These are phyloP conservation scores for Nibea coibor DNA, from an alignment of 2,113 vertebrate genomes.

Conservation along the genomic window DNA sequence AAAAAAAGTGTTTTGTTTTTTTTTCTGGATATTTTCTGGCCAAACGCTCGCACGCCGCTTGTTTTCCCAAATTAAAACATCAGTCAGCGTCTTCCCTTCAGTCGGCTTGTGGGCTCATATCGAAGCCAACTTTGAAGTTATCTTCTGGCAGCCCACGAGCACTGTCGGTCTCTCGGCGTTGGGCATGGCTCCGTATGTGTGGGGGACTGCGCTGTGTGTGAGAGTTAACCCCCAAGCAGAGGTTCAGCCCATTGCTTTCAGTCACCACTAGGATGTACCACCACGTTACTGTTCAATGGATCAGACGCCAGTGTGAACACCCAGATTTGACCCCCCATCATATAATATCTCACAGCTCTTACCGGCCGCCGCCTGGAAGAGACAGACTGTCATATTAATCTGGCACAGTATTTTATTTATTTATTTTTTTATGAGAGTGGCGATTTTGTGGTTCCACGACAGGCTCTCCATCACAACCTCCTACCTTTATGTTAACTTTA, in stretches of 20 bases:
- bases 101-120: conserved; percentile 33
- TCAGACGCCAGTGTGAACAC: conserved; percentile 64
- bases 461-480: conserved; percentile 10
- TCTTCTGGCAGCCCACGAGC: conserved; percentile 53
- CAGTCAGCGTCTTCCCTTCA: conserved; percentile 9
- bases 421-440: conserved; percentile 24
- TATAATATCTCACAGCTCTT: conserved; percentile 37
- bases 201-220: conserved; percentile 76
- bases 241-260: conserved; percentile 84
- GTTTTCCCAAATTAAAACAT: conserved; percentile 13
- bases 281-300: conserved; percentile 81
- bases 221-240: conserved; percentile 81
- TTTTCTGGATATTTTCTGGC: conserved; percentile 27
- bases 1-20: no score
- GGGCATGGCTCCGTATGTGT: conserved; percentile 71
- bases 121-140: conserved; percentile 62
- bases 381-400: conserved; percentile 38
- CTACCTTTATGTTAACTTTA: conserved; percentile 10
- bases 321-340: conserved; percentile 75
- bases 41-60: conserved; percentile 28
- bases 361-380: conserved; percentile 9
- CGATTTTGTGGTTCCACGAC: conserved; percentile 3
- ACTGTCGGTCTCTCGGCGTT: conserved; percentile 61
- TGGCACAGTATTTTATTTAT: neutral
- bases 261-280: conserved; percentile 89